Evolutionary conservation across 2,888 invertebrate genomes (phyloP), one percentile per base, ranked within the genome.

Genomic region (Cerceris rybyensis): DNA sequence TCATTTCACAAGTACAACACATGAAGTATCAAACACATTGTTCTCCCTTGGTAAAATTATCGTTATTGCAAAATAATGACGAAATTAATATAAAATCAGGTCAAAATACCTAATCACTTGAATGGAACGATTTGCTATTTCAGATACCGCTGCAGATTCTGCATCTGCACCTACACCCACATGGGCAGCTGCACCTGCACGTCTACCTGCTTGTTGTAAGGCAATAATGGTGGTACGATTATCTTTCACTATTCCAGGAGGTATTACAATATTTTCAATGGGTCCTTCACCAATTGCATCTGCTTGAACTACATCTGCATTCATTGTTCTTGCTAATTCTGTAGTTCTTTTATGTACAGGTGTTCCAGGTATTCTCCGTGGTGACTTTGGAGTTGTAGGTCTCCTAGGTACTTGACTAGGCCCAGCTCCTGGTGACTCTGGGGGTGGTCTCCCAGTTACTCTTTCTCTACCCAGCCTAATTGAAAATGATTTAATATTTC

Each of bases 231-330:
- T 90, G 8, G 88, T 88, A 14, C 87, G 86, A 54, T 87, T 75
- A 0, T 84, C 75, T 14, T 68, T 79, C 2, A 91, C 75, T 5
- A 82, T 61, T 13, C 89, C 90, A 6, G 91, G 87, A 13, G 89
- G 90, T 70, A 91, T 90, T 9, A 91, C 86, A 7, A 91, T 78
- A 16, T 86, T 88, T 16, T 86, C 87, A 7, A 91, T 80, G 6
- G 86, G 86, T 7, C 89, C 86, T 0, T 82, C 78, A 41, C 84
- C 84, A 16, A 90, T 73, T 0, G 88, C 87, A 13, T 88, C 87
- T 0, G 90, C 90, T 17, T 86, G 87, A 5, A 90, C 70, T 16
- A 90, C 72, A 8, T 90, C 88, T 0, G 91, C 91, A 58, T 88
- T 85, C 83, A 89, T 88, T 5, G 83, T 63, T 50, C 70, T 82